Conservation (phyloP, 1,140 invertebrate species). For the Laupala kohalensis region DNA sequence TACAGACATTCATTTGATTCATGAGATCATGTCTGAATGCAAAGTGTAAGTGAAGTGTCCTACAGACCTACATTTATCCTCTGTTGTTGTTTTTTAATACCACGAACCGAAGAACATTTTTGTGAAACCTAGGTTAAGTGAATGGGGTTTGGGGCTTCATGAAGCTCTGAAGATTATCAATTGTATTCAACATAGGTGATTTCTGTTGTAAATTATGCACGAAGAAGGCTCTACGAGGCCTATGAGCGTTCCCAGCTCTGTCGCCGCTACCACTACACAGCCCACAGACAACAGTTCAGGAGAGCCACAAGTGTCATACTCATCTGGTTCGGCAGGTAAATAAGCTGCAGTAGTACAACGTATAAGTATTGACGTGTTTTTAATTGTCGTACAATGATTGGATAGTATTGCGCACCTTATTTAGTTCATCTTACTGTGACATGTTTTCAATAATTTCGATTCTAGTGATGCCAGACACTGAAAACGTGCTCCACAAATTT, state of each 20-base stretch:
- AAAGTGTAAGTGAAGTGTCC: constrained; percentile 54
- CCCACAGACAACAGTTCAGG: constrained; percentile 15
- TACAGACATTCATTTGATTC: constrained; percentile 25
- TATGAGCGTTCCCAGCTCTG: constrained; percentile 31
- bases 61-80: constrained; percentile 45
- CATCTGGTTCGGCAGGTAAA: constrained; percentile 16
- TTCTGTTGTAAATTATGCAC: constrained; percentile 30
- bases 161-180: constrained; percentile 26
- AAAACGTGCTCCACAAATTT: too few species aligned
- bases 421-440: too few species aligned
- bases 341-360: not conserved
- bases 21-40: constrained; percentile 31
- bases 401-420: too few species aligned
- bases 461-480: too few species aligned
- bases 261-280: constrained; percentile 30
- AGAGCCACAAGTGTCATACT: constrained; percentile 16
- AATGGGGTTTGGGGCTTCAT: constrained; percentile 29
- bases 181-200: constrained; percentile 26
- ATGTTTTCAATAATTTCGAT: too few species aligned
- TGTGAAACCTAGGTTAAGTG: constrained; percentile 27
- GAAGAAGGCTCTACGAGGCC: constrained; percentile 27
- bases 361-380: not conserved
- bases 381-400: too few species aligned
- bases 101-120: constrained; percentile 13
- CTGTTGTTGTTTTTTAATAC: constrained; percentile 13